Evolutionary conservation across 2,888 invertebrate genomes (phyloP), one percentile per base, ranked within the genome.

Genomic region (Allolobophora icterica): DNA sequence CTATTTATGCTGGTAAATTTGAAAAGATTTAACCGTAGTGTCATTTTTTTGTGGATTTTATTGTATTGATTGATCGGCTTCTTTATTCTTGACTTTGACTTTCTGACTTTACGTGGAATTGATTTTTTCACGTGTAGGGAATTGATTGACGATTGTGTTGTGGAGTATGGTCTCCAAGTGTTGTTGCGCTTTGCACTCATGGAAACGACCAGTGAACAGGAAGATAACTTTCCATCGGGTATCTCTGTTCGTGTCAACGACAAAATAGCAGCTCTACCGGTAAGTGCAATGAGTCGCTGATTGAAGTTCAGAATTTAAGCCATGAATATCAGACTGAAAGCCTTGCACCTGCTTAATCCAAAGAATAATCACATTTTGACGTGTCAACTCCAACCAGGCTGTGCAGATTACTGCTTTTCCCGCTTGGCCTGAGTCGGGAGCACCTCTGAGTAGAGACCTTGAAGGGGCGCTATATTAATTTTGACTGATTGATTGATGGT

Each of bases 171-270:
- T n/a, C 58, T 90, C n/a, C 91, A 91, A 52, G 90, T 91, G 42
- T 52, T 91, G 33, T 30, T 91, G 91, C 71, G 95, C 93, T 98
- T 99, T 96, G 98, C 98, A 95, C 96, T 98, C 42, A 96, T 98
- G 94, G 99, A 99, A 95, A 97, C 98, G 0, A 95, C 95, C 42
- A 97, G 97, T 94, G 98, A 98, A 94, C 98, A 98, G 96, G 98
- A 98, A 94, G 99, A 99, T 95, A 97, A 97, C 94, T 98, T 99
- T 96, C 99, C 99, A 92, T 98, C 98, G 87, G 98, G 97, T 94
- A 97, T 98, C 94, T 97, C 97, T 94, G 98, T 99, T 90, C 98
- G 98, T 96, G 97, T 99, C 92, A 98, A 99, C 96, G 97, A 97
- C 94, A 98, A 98, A 96, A 96, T 97, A 94, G 98, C 98, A 94